phyloP scores from a whole-genome alignment of 2,113 vertebrate genomes.

The Sebastes schlegelii region DNA sequence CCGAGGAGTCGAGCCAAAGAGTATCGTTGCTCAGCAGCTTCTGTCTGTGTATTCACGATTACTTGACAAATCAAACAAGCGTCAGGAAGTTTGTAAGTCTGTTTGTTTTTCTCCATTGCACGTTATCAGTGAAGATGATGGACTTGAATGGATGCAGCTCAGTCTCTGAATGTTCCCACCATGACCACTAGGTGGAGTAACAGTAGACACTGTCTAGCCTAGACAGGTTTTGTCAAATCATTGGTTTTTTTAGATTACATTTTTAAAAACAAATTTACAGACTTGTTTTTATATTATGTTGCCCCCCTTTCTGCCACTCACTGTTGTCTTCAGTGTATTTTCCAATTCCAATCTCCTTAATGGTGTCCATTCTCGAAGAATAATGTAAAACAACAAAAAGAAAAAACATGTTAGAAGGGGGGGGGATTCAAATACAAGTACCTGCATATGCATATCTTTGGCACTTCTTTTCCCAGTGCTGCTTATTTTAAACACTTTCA shows the following conservation, averaged over 20 bases:
- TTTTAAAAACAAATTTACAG: not conserved
- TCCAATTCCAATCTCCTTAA: not conserved
- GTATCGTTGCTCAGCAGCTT: conserved; percentile 17
- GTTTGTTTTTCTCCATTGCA: not conserved
- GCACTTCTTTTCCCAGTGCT: not conserved
- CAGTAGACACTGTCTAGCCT: not conserved
- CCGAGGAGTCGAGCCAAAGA: conserved; percentile 22
- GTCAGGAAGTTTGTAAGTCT: conserved; percentile 2
- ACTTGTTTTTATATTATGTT: no score
- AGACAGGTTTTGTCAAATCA: not conserved
- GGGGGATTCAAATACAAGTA: not conserved
- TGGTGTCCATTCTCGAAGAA: not conserved
- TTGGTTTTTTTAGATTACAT: not conserved
- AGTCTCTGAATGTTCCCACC: not conserved
- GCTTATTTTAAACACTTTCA: no score
- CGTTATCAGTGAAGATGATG: not conserved
- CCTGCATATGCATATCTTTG: not conserved
- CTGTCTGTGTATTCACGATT: conserved; percentile 30
- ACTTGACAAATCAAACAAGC: conserved; percentile 43
- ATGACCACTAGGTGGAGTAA: conserved; percentile 59
- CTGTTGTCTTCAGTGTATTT: no score
- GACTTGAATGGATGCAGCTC: not conserved
- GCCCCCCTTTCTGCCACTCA: no score
- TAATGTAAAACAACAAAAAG: not conserved
- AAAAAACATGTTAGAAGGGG: not conserved